Evolutionary conservation across 2,888 invertebrate species (phyloP), one percentile per base, ranked within the genome.

Genomic region (Leptura quadrifasciata): DNA sequence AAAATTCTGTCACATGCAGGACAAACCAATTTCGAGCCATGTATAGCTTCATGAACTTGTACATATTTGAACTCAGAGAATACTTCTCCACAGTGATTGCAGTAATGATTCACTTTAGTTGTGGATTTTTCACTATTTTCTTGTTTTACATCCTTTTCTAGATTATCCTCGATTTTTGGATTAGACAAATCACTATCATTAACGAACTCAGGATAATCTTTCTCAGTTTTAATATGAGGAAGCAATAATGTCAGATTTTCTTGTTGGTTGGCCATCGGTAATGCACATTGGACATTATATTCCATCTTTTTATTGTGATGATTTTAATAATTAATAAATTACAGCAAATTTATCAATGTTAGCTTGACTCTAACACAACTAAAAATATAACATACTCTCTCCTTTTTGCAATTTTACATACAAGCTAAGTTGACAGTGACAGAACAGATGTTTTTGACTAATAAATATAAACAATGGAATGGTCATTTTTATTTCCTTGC

Each of bases 31-130:
- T 18, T 20, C 8, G 31, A n/a, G 15, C n/a, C 18, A 10, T 63
- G 63, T 31, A 63, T 20, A 9, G 63, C 63, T 39, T 63, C 63
- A 35, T 63, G 63, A 5, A 31, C 10, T 20, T 39, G 63, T 9
- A 63, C 10, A 20, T 63, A 39, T 39, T 63, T 63, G 2, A 20
- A 17, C 5, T 39, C 63, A 18, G 63, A 39, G 39, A 63, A 63
- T 63, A 39, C 35, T 39, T 35, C 63, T 20, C 15, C 15, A 35
- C 63, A 63, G 0, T 63, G 63, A 3, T 2, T 39, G 20, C 63
- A 63, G 17, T 35, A 18, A 39, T 35, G 18, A 8, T 18, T 63
- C 17, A 4, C 27, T 9, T 31, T 60, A 0, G 12, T 5, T n/a
- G 24, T 27, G 8, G n/a, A 27, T 12, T 60, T 60, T 39, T 39